These are phyloP conservation scores for Zaprionus vittiger DNA, from an alignment of 1,140 invertebrate species.

Conservation along the genomic window DNA sequence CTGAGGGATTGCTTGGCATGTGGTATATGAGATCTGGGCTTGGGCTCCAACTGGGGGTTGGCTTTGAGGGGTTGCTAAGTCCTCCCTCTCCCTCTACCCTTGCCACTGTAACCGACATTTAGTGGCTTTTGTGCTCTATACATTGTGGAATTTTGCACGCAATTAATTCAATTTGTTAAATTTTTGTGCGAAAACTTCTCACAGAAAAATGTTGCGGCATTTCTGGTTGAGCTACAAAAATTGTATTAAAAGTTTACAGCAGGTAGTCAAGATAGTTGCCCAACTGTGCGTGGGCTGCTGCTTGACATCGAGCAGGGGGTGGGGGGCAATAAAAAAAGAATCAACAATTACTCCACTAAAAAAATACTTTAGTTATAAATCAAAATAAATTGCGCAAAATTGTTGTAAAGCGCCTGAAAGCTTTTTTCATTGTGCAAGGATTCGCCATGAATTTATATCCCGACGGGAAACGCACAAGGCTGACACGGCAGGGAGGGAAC, in stretches of 20 bases:
- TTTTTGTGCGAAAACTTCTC: slow-evolving; percentile 28
- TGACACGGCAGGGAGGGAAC: not conserved
- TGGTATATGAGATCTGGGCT: not conserved
- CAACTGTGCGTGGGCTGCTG: not conserved
- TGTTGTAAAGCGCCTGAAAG: slow-evolving; percentile 29
- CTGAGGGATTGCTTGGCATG: slow-evolving; percentile 8
- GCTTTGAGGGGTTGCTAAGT: not conserved
- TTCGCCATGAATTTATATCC: not conserved
- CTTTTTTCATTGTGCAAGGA: slow-evolving; percentile 29
- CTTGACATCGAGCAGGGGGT: not conserved
- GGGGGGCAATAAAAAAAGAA: not conserved
- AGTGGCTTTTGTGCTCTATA: slow-evolving; percentile 56
- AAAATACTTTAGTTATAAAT: slow-evolving; percentile 20
- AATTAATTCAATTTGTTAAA: slow-evolving; percentile 68
- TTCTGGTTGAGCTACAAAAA: slow-evolving; percentile 24
- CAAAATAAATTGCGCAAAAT: slow-evolving; percentile 18
- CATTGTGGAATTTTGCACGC: slow-evolving; percentile 51
- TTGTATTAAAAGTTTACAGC: slow-evolving; percentile 28
- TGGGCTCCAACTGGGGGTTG: slow-evolving; percentile 1
- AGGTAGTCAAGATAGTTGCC: slow-evolving; percentile 23
- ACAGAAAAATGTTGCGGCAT: slow-evolving; percentile 29
- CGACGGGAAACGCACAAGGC: not conserved
- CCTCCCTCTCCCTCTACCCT: not conserved
- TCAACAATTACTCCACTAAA: slow-evolving; percentile 1
- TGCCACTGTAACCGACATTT: slow-evolving; percentile 45